Evolutionary conservation across 1,140 invertebrate species (phyloP), one percentile per base, ranked within the genome.

Genomic region (Gerris buenoi): DNA sequence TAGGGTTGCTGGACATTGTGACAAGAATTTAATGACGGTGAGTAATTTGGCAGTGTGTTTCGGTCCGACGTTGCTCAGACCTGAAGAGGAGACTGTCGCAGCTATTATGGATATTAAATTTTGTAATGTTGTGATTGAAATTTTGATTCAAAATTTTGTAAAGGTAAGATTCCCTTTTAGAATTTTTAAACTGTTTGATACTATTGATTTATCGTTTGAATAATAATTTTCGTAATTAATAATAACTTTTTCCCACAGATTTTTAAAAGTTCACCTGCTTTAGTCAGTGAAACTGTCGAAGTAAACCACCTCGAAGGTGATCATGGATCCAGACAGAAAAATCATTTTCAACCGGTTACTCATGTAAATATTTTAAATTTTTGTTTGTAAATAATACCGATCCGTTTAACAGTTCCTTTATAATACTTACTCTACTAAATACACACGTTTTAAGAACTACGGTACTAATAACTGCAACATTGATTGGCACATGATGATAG

Each of bases 61-160:
- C 80, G 95, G 95, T 25, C 96, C 96, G n/a, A 97, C 95, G 28
- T 80, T 98, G 70, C 81, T 98, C 73, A 82, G 94, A 65, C 90
- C 95, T 3, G 89, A 93, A 81, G 92, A 96, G 76, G 95, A 98
- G 81, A 95, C 94, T 1, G 90, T 98, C 63, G 94, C 95, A 33
- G 93, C 95, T 71, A 97, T 98, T 74, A 89, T 98, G 84, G 94
- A 98, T 76, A 93, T 98, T 66, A 98, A 98, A 79, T 98, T 98
- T 82, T 95, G 93, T 77, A 98, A 98, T 80, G 90, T 97, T 71
- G 91, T 98, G 62, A 93, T 98, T 27, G 95, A 98, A 80, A 93
- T 97, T 74, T 82, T 98, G 33, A 94, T 98, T 67, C 90, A 94
- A 71, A 89, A 97, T 79, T 95, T 87, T 79, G 85, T 90, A 60